Percentiles rank a stretch among this genome's conserved stretches.
Conservation (phyloP, 1,140 invertebrate species). For the Camponotus floridanus region DNA sequence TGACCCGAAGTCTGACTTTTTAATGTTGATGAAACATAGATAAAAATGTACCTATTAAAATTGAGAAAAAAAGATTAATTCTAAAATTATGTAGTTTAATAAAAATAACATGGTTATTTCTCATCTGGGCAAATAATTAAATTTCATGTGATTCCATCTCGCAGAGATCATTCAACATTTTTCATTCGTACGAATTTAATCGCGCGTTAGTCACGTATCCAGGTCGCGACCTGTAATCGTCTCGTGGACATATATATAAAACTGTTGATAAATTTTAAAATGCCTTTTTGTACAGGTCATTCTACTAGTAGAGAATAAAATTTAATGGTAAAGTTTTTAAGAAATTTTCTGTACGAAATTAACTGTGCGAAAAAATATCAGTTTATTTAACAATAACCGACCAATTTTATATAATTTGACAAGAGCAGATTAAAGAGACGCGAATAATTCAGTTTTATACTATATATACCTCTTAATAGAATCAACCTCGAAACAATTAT, state of each 20-base stretch:
- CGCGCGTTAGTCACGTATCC: not conserved
- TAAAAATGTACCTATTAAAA: not conserved
- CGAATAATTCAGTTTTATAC: not conserved
- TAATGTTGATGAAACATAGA: not conserved
- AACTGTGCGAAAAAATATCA: not conserved
- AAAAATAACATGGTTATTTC: constrained; percentile 61
- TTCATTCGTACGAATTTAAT: constrained; percentile 37
- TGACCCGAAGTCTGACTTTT: not conserved
- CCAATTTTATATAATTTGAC: not conserved
- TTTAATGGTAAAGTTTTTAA: not conserved
- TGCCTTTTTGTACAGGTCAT: not conserved
- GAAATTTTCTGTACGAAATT: not conserved
- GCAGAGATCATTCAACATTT: constrained; percentile 8
- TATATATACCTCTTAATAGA: not conserved
- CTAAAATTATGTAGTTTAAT: constrained; percentile 16
- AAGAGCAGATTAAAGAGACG: not conserved
- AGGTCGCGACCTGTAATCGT: constrained; percentile 8
- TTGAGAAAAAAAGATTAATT: not conserved
- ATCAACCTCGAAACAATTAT: not conserved
- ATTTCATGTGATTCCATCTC: constrained; percentile 38
- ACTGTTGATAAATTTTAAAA: not conserved
- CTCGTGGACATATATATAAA: constrained; percentile 15
- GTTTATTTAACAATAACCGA: constrained; percentile 9
- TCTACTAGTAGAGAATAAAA: not conserved
- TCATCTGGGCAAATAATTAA: constrained; percentile 34